Base-by-base conservation (phyloP, 2,888 invertebrate genomes). In the Drosophila parthenogenetica region DNA sequence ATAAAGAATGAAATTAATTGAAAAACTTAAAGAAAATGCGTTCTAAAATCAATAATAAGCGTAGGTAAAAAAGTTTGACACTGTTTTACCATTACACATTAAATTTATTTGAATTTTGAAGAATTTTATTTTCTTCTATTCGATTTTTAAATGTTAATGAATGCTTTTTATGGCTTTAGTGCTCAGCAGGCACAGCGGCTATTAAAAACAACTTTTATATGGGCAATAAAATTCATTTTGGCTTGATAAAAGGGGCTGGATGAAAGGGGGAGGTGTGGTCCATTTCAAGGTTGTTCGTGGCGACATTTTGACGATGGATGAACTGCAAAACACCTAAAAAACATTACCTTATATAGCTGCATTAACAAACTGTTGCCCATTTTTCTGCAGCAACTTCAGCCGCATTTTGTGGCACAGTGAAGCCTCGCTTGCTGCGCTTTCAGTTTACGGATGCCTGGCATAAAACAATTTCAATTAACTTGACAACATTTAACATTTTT, bases 401-500 rank as follows among this genome's bases (percentile, higher is more conserved):
- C 35, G 7, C 35, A 46, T 35, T 43, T 43, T 32, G 17, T n/a
- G n/a, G 54, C 40, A 25, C 45, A 7, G n/a, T 42, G 11, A 10
- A 42, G 7, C 22, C 17, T 17, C 32, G 46, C 57, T 59, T 48
- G 58, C 61, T 48, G 61, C 55, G 53, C 67, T 40, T 19, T 29
- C 42, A 68, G 80, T 64, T 62, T 73, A 67, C 70, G 70, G 73
- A 64, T 81, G 68, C 77, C 79, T 82, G 73, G 45, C 53, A 54
- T 69, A 86, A 81, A 81, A 81, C 87, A 86, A 86, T 81, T 81
- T 74, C 81, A 81, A 81, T 81, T 81, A 81, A 81, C 67, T 80
- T 69, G 43, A 66, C 55, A 62, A 14, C 45, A 29, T 29, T 29
- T 8, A 57, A 61, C 59, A 54, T 65, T 73, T 35, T 35, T 62